Conservation (phyloP, 2,113 vertebrate genomes). For the Peucedramus taeniatus region DNA sequence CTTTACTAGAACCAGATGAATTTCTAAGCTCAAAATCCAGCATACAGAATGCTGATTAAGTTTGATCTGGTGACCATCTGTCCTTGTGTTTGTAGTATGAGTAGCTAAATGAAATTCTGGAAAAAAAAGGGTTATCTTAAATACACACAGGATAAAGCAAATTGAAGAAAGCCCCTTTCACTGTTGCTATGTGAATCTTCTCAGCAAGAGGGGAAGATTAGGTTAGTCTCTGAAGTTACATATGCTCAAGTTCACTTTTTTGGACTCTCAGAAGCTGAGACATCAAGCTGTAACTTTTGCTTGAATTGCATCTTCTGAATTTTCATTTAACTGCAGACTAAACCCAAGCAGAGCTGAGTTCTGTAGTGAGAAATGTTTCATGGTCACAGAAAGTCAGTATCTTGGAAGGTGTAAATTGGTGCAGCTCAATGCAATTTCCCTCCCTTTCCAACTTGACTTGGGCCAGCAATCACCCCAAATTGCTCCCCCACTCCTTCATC, state of each 20-base stretch:
- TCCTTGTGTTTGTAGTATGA: constrained; percentile 54
- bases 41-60: constrained; percentile 59
- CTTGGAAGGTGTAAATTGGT: not conserved
- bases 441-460: not conserved
- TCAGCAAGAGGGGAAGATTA: constrained; percentile 15
- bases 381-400: not conserved
- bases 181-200: constrained; percentile 52
- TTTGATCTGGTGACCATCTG: constrained; percentile 69
- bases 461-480: not conserved
- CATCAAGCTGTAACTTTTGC: constrained; percentile 1
- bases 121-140: constrained; percentile 45
- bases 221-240: constrained; percentile 7
- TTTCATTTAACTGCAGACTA: not conserved
- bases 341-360: not conserved
- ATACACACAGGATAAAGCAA: constrained; percentile 44
- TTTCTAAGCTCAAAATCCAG: constrained; percentile 59
- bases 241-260: constrained; percentile 3
- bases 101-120: constrained; percentile 63
- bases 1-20: constrained; percentile 68
- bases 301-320: constrained; percentile 12
- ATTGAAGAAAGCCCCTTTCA: constrained; percentile 47
- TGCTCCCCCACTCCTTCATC: not conserved
- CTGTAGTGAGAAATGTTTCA: not conserved
- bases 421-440: not conserved
- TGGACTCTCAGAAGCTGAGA: constrained; percentile 1